Base-by-base conservation (phyloP, 1,140 invertebrate species). In the Gonatopus flavifemur region DNA sequence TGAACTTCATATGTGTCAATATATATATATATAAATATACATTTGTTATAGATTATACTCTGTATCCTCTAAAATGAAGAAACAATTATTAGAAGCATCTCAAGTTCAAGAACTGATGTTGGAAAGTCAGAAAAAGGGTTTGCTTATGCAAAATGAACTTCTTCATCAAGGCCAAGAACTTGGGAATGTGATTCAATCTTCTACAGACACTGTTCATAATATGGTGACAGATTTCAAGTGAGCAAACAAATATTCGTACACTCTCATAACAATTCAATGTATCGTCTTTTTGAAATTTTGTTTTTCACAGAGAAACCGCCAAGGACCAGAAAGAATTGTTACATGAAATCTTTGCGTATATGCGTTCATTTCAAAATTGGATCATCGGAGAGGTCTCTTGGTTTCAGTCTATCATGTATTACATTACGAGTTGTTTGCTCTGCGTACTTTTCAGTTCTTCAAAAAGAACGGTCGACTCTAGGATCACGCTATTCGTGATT, bases 361-460 rank as follows among this genome's bases (percentile, higher is more conserved):
- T 86, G 24, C 60, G 64, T 7, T 71, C 71, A 22, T 75, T 86
- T 41, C 83, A 85, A 64, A 72, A 66, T 72, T 67, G 82, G 82
- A 70, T 79, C 52, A 61, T 80, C 24, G 76, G 73, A 10, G 83
- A 85, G 77, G 80, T 85, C 43, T 81, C 81, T 2, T 79, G 81
- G 55, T 76, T 84, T 48, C 83, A 84, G 52, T 80, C 82, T 1
- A 66, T 84, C 20, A 64, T 81, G n/a, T 85, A 83, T 62, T 85
- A 83, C 49, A 66, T 74, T 19, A 44, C 76, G 3, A 72, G 74
- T 28, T 69, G 82, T 20, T 59, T 83, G 19, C 51, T 83, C 3
- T 76, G 74, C 10, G 83, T 81, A 32, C 43, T 85, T 22, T 67
- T 81, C 18, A 85, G 82, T 30, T 78, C 83, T 9, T 76, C 81